A percentile compares a stretch with the other conserved stretches of the same genome.
phyloP scores from a whole-genome alignment of 2,797 vertebrate genomes.

The Harpagifer antarcticus region DNA sequence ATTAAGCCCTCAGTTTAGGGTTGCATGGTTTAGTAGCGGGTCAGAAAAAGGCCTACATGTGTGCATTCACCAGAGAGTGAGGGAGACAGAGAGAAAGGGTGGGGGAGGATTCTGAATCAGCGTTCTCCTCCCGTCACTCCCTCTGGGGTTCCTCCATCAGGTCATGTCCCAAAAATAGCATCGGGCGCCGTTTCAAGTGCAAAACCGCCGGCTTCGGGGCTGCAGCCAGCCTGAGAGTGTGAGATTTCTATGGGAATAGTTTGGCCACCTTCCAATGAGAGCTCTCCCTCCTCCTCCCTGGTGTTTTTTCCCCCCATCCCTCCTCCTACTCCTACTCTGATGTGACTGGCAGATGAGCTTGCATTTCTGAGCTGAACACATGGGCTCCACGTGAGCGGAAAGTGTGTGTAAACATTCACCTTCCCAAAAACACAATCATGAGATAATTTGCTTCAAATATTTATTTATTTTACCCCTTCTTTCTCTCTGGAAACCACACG shows the following conservation, averaged over 20 bases:
- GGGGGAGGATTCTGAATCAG: slow-evolving; percentile 77
- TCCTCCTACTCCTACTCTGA: slow-evolving; percentile 52
- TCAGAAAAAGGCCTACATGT: slow-evolving; percentile 48
- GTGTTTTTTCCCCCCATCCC: slow-evolving; percentile 10
- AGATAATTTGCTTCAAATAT: slow-evolving; percentile 42
- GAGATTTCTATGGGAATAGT: slow-evolving; percentile 95
- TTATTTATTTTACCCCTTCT: not conserved
- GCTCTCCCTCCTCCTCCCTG: slow-evolving; percentile 16
- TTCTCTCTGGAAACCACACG: slow-evolving; percentile 48
- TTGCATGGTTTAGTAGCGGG: slow-evolving; percentile 19
- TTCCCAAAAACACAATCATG: slow-evolving; percentile 73
- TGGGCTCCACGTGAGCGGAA: slow-evolving; percentile 86
- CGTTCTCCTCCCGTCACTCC: slow-evolving; percentile 87
- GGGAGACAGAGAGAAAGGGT: slow-evolving; percentile 57
- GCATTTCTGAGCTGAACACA: slow-evolving; percentile 91
- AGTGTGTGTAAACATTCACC: slow-evolving; percentile 81
- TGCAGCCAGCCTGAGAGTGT: slow-evolving; percentile 93
- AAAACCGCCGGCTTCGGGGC: slow-evolving; percentile 93
- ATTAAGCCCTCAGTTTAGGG: slow-evolving; percentile 1
- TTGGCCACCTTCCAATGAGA: slow-evolving; percentile 90
- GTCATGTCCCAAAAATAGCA: slow-evolving; percentile 98
- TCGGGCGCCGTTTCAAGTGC: slow-evolving; percentile 94
- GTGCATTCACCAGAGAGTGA: slow-evolving; percentile 28
- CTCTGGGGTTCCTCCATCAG: slow-evolving; percentile 94
- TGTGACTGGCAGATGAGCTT: slow-evolving; percentile 95